A percentile compares a stretch with the other conserved stretches of the same genome.
Evolutionary conservation across 2,797 vertebrate genomes (phyloP).

Genomic region (Gorsachius magnificus): DNA sequence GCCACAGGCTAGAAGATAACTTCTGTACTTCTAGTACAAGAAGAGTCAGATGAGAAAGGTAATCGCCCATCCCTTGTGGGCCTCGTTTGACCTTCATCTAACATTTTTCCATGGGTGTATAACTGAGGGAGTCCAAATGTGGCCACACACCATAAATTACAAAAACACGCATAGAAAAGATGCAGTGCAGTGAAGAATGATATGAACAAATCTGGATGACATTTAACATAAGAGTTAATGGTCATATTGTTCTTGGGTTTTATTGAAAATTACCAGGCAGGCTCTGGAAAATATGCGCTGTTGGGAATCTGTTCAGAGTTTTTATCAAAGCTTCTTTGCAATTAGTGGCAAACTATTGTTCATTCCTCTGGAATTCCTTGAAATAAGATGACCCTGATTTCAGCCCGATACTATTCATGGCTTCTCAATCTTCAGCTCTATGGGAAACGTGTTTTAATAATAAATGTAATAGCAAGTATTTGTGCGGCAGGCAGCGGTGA

Average conservation of each 20-base stretch:
- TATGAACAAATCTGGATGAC: conserved; percentile 40
- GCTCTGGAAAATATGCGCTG: conserved; percentile 47
- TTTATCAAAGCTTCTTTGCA: conserved; percentile 54
- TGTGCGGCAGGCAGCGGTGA: background rate
- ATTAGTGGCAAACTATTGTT: conserved; percentile 45
- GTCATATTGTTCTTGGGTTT: conserved; percentile 34
- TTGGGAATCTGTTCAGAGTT: conserved; percentile 14
- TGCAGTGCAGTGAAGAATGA: background rate
- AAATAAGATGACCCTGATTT: conserved; percentile 48
- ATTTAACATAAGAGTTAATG: conserved; percentile 53
- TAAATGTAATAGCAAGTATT: conserved; percentile 31
- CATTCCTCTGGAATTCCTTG: conserved; percentile 51
- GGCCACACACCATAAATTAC: background rate
- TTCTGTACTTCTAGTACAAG: background rate
- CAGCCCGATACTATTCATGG: conserved; percentile 12
- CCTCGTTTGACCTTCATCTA: conserved; percentile 1
- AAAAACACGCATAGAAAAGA: background rate
- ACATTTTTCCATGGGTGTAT: background rate
- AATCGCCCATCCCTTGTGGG: background rate
- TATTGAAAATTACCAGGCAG: conserved; percentile 28
- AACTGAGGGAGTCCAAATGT: background rate
- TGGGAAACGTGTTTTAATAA: conserved; percentile 26
- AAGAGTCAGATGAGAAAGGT: background rate
- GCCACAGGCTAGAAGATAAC: background rate
- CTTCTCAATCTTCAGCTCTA: background rate